phyloP scores from a whole-genome alignment of 1,140 invertebrate species.

The Ceratoteleas bidentatus region DNA sequence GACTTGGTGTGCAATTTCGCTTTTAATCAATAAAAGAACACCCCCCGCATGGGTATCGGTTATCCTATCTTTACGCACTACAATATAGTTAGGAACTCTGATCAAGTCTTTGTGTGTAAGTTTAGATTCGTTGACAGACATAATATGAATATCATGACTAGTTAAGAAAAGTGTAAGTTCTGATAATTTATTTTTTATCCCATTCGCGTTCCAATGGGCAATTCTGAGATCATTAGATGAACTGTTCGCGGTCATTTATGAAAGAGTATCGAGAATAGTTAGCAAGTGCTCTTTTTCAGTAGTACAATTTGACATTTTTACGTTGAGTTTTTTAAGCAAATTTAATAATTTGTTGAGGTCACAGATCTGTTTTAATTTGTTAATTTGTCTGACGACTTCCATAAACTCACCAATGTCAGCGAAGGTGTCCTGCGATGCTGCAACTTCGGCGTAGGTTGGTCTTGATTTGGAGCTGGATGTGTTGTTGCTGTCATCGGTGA shows the following conservation, averaged over 20 bases:
- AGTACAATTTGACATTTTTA: background rate
- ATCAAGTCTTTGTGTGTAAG: background rate
- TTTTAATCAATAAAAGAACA: background rate
- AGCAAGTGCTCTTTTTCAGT: conserved; percentile 1
- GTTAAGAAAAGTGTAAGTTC: conserved; percentile 11
- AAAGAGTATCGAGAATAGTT: background rate
- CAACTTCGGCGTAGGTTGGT: too few species aligned
- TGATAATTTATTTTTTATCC: conserved; percentile 19
- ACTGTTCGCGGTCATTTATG: too few species aligned
- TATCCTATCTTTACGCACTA: conserved; percentile 8
- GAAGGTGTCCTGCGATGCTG: too few species aligned
- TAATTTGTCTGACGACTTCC: background rate
- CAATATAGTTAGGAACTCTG: background rate
- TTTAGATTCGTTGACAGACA: conserved; percentile 18
- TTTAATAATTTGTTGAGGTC: conserved; percentile 1
- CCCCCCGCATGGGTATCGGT: background rate
- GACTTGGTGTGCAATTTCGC: background rate
- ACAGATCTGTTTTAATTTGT: conserved; percentile 11
- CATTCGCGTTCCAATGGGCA: conserved; percentile 23
- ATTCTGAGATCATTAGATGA: background rate
- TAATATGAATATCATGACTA: conserved; percentile 5
- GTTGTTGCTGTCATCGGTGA: too few species aligned
- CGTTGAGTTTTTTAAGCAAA: background rate
- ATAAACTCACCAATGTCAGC: conserved; percentile 10
- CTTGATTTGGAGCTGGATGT: too few species aligned